Base-by-base conservation (phyloP, 2,113 vertebrate species). In the Mormoops blainvillei region DNA sequence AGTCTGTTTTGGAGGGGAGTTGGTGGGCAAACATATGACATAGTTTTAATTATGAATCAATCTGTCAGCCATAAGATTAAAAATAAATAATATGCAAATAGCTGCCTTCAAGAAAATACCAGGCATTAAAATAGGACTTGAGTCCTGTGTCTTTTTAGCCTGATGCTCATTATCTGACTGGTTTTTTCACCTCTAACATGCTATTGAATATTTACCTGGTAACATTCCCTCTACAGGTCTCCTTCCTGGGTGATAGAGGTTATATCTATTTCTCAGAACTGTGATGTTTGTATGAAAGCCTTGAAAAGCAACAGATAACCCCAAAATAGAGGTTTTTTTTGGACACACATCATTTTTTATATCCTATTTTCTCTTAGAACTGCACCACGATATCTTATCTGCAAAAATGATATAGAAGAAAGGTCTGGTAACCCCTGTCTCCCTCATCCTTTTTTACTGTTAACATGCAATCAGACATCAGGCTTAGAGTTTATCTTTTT, bases 51-150 rank as follows among this genome's bases (percentile, higher is more conserved):
- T 97, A 96, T 97, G 97, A 97, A 97, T 97, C 96, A 97, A 97
- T 98, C 97, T 97, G 97, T 96, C 97, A 96, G 96, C 97, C 95
- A 91, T 97, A 97, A 96, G 97, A 97, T 97, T 97, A 97, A 98
- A 98, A 98, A 97, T 97, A 97, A 97, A 97, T 97, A 97, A 95
- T 91, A 95, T 96, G 95, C 97, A 97, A 97, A 97, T 97, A 93
- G 78, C 94, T 94, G 48, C 93, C 97, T 96, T 97, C 76, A 82
- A 95, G 94, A 97, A 94, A 93, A 89, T 85, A 87, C 13, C 12
- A 95, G 89, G 81, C 91, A 94, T 97, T 89, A 87, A 96, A 96
- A 96, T 95, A 97, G 82, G 78, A 78, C 54, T 52, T 80, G 4
- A 65, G 94, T 63, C 78, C 78, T 41, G 28, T 77, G 52, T 96